These are phyloP conservation scores for Pelmatolapia mariae DNA, from an alignment of 2,113 vertebrate species.

Conservation along the genomic window DNA sequence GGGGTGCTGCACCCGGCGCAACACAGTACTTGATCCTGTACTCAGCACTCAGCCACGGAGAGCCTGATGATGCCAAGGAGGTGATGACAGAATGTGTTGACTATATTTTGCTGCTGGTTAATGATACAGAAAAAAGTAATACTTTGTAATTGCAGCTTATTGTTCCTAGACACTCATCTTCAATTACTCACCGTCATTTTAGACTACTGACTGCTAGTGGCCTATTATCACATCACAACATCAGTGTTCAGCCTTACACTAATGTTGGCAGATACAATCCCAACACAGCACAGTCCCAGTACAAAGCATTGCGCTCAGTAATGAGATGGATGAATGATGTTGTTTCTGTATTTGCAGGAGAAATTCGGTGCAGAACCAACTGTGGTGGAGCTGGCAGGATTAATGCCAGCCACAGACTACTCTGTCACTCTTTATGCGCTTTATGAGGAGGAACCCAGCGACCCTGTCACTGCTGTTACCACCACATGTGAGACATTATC, in stretches of 20 bases:
- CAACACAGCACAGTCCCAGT: not conserved
- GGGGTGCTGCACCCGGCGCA: constrained; percentile 75
- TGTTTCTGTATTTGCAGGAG: constrained; percentile 66
- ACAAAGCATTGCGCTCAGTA: not conserved
- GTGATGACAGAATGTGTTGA: constrained; percentile 41
- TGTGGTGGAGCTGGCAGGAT: constrained; percentile 71
- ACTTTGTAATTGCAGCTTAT: not conserved
- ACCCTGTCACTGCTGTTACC: constrained; percentile 78
- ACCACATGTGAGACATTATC: constrained; percentile 72
- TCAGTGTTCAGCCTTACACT: not conserved
- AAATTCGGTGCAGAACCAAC: constrained; percentile 74
- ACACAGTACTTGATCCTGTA: constrained; percentile 86
- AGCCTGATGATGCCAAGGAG: constrained; percentile 75
- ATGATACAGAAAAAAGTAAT: not conserved
- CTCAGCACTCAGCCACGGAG: constrained; percentile 69
- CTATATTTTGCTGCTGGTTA: not conserved
- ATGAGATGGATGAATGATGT: not conserved
- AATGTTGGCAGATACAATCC: not conserved
- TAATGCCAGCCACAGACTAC: constrained; percentile 81
- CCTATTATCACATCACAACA: not conserved
- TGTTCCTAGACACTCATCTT: not conserved
- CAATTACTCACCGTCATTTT: not conserved
- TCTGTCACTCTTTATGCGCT: constrained; percentile 81
- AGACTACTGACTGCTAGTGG: not conserved
- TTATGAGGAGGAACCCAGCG: constrained; percentile 84